These are phyloP conservation scores for Sarcophilus harrisii DNA, from an alignment of 2,797 vertebrate genomes.

Conservation along the genomic window DNA sequence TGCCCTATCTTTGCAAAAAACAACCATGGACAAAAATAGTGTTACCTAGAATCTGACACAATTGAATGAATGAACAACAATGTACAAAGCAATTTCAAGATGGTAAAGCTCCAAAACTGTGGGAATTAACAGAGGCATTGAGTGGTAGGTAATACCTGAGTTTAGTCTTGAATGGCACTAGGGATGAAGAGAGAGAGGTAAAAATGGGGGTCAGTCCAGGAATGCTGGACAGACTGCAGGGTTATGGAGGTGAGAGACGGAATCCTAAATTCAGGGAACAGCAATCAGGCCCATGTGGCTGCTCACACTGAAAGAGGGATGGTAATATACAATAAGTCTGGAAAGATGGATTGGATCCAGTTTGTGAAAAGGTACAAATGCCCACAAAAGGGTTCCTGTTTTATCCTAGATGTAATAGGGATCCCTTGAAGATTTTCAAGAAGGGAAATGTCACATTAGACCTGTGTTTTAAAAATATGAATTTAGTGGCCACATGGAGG, in stretches of 20 bases:
- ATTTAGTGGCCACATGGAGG: not conserved
- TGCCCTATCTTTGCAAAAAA: not conserved
- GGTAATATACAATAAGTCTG: not conserved
- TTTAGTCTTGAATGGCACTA: not conserved
- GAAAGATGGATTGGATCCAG: not conserved
- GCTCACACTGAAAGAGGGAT: not conserved
- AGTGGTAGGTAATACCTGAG: too few relatives aligned
- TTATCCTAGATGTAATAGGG: not conserved
- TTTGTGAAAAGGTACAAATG: not conserved
- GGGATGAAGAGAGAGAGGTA: not conserved
- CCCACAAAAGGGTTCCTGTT: not conserved
- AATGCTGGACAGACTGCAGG: not conserved
- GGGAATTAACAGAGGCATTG: not conserved
- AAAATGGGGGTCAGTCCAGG: not conserved
- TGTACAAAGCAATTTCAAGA: not conserved
- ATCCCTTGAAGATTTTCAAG: not conserved
- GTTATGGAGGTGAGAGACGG: not conserved
- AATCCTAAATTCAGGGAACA: not conserved
- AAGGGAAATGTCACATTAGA: not conserved
- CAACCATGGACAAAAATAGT: not conserved
- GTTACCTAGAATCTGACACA: not conserved
- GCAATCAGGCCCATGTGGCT: not conserved
- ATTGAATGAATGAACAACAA: not conserved
- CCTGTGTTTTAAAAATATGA: not conserved
- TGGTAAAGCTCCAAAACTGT: not conserved